Conservation (phyloP, 2,797 vertebrate genomes). For the Silurus lanzhouensis region DNA sequence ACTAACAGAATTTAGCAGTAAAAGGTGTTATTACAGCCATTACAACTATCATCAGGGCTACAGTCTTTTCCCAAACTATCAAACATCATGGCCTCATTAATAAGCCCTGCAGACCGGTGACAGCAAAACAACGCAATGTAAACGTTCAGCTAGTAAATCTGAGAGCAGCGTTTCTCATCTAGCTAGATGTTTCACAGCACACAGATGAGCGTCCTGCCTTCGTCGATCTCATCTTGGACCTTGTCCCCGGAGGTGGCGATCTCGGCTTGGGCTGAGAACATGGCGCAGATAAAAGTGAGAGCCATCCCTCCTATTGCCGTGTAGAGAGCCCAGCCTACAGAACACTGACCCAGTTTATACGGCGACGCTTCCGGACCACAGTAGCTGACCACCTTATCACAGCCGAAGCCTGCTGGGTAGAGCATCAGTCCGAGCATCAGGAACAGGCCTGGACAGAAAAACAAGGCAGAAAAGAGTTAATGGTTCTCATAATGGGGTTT, state of each 20-base stretch:
- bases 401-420: slow-evolving; percentile 96
- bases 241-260: slow-evolving; percentile 96
- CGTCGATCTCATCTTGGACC: slow-evolving; percentile 96
- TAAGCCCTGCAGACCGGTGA: neutral
- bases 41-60: neutral
- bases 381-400: slow-evolving; percentile 85
- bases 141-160: slow-evolving; percentile 19
- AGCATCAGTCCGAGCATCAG: slow-evolving; percentile 94
- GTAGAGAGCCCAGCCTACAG: slow-evolving; percentile 96
- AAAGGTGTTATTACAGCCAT: neutral
- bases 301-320: slow-evolving; percentile 89
- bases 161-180: neutral
- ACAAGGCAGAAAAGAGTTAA: neutral
- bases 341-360: slow-evolving; percentile 86
- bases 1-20: neutral
- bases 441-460: slow-evolving; percentile 82
- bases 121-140: neutral
- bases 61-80: neutral
- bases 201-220: slow-evolving; percentile 94
- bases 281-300: slow-evolving; percentile 88
- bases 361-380: slow-evolving; percentile 88
- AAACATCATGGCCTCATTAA: neutral
- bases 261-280: slow-evolving; percentile 94
- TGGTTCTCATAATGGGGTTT: neutral
- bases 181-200: slow-evolving; percentile 78